Base-by-base conservation (phyloP, 1,140 invertebrate genomes). In the Harlomillsia oculata region DNA sequence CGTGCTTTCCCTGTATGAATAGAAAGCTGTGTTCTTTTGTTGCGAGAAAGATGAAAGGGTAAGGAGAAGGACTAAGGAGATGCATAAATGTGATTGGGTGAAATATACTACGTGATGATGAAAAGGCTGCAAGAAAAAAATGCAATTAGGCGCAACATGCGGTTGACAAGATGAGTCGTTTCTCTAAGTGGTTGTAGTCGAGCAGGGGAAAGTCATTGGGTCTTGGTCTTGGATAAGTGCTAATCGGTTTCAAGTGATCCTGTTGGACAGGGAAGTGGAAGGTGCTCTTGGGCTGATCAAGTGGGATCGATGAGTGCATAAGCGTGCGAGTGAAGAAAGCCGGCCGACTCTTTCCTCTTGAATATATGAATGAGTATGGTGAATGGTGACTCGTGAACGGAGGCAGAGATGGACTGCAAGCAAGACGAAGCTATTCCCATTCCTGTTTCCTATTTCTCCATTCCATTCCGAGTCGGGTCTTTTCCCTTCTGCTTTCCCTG, bases 251-350 rank as follows among this genome's bases (percentile, higher is more conserved):
- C 14, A 32, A 48, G 45, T 20, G 21, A 48, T 48, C n/a, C 13
- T 13, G 25, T 3, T 28, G 43, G 29, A 28, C 3, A 45, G 39
- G 39, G 25, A 23, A 26, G 23, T 23, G 43, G 16, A 21, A 16
- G 18, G 16, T 21, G n/a, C 25, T 45, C 43, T 45, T 26, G 26
- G 21, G 43, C 45, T 48, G 45, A 48, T 48, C 45, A 48, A 48
- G 45, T 20, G 45, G 45, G 29, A 48, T 48, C 45, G 45, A 32
- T 48, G 45, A 28, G 36, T 48, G 45, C 45, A 48, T 32, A 48
- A 48, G 30, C 28, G 45, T 46, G 29, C 23, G 45, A 48, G 45
- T 20, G 36, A 30, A 28, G 45, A 23, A 48, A 36, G 9, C 32
- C 32, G 9, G 32, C n/a, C 9, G 32, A 36, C 9, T 36, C 32